Base-by-base conservation (phyloP, 2,113 vertebrate species). In the Chloebia gouldiae region DNA sequence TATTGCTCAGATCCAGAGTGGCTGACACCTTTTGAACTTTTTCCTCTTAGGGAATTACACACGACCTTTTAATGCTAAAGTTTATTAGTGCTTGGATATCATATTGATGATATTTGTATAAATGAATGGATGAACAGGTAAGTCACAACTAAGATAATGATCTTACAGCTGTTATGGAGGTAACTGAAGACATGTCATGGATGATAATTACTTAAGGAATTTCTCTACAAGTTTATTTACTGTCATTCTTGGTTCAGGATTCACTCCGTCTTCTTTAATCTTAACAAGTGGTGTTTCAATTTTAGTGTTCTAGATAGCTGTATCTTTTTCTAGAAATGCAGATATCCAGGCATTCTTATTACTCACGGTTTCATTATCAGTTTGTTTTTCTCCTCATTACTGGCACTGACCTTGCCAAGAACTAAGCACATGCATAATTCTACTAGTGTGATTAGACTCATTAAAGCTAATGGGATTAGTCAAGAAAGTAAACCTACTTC, bases 391-490 rank as follows among this genome's bases (percentile, higher is more conserved):
- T 90, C 71, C 68, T 96, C 60, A 56, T 94, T 94, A 86, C 85
- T 77, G 87, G 71, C 75, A 66, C 71, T 86, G 89, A 96, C 88
- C 87, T 95, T 94, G 94, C 85, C 87, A 94, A 73, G 90, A 91
- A 59, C 87, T 91, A 90, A 90, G 81, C 66, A 77, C 87, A 90
- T 88, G 75, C 81, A 88, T 96, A 77, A 94, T 94, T 94, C 95
- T 93, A 88, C 85, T 94, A 63, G 70, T 80, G 85, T 0, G 7
- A 94, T 91, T 95, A 95, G 87, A 86, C 54, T 88, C 75, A 81
- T 91, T 96, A 91, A 88, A 94, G n/a, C 81, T 94, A 94, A 94
- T 93, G 87, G 54, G 93, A 95, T 92, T 95, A 94, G 70, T 95
- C 81, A 90, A 82, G 89, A 95, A 91, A 95, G 89, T 88, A 94